Base-by-base conservation (phyloP, 2,797 vertebrate species). In the Catostomus latipinnis region DNA sequence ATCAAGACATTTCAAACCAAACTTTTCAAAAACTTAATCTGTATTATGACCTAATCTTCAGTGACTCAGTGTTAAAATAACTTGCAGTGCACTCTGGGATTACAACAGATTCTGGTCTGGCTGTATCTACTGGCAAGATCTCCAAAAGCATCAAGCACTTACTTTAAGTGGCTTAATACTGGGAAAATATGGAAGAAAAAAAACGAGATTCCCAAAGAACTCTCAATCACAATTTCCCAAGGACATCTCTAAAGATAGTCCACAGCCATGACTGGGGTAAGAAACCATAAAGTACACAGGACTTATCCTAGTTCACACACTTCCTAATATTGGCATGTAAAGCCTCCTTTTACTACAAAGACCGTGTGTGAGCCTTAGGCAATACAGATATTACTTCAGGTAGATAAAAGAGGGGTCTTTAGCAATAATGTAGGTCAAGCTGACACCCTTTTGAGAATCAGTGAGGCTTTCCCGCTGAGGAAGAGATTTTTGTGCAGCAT, bases 341-440 rank as follows among this genome's bases (percentile, higher is more conserved):
- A 46, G n/a, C 78, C 67, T 85, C 80, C 76, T 75, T 84, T 86
- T 83, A 80, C 84, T 76, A 34, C 34, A 34, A 34, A 34, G 4
- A 34, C 34, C 80, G 54, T 18, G 81, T n/a, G 22, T 22, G 22
- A 74, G 82, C 89, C 87, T 74, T 7, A 10, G 86, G 87, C 81
- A 79, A 80, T 74, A 82, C 72, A 83, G 86, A 90, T 90, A 91
- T 90, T 89, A 90, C 86, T 90, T 88, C 74, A 87, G 85, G 84
- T 62, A 14, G 43, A 43, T 22, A 16, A 14, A 34, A 34, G 34
- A 34, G 34, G 1, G 8, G 50, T n/a, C 12, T 76, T 58, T 67
- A 49, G 11, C 54, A 49, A 60, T 8, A 77, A 8, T n/a, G 11
- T 11, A 67, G n/a, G 56, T 76, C 53, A 72, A 16, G 10, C 43